phyloP scores from a whole-genome alignment of 2,113 vertebrate species.

The Equus quagga region DNA sequence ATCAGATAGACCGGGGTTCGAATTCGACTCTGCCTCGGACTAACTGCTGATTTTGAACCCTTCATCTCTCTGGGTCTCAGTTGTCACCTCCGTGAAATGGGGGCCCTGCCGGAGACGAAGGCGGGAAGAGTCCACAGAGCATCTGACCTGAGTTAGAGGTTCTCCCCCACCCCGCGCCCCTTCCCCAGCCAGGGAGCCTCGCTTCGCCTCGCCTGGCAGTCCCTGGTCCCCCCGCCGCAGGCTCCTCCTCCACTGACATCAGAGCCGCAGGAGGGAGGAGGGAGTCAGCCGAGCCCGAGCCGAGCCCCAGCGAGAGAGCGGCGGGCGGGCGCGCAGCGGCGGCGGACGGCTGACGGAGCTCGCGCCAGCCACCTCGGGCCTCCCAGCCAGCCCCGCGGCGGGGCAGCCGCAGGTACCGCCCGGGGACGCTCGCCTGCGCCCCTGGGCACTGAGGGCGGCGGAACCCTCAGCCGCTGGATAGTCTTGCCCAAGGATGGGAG shows the following conservation, averaged over 20 bases:
- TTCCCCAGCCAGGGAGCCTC: not conserved
- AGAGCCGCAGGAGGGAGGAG: conserved; percentile 73
- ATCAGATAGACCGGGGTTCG: not conserved
- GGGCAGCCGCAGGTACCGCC: conserved; percentile 76
- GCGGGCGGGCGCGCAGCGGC: conserved; percentile 18
- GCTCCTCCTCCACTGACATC: conserved; percentile 82
- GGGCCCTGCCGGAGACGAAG: not conserved
- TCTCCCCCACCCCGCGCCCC: not conserved
- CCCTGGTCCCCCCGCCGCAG: not conserved
- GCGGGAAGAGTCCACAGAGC: too few relatives aligned
- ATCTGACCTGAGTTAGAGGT: not conserved
- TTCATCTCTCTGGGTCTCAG: not conserved
- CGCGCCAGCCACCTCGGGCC: conserved; percentile 45
- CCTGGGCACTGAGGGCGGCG: not conserved
- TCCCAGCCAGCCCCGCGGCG: conserved; percentile 57
- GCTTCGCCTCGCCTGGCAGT: not conserved
- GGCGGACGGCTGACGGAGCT: not conserved
- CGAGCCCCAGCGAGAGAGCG: not conserved
- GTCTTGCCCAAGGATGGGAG: not conserved
- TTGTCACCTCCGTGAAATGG: not conserved
- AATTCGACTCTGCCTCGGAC: not conserved
- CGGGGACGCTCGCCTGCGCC: not conserved
- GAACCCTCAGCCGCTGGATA: not conserved
- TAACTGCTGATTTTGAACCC: not conserved
- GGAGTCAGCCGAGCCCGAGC: not conserved